A percentile compares a stretch with the other conserved stretches of the same genome.
These are phyloP conservation scores for Mimas tiliae DNA, from an alignment of 2,888 invertebrate species.

Conservation along the genomic window DNA sequence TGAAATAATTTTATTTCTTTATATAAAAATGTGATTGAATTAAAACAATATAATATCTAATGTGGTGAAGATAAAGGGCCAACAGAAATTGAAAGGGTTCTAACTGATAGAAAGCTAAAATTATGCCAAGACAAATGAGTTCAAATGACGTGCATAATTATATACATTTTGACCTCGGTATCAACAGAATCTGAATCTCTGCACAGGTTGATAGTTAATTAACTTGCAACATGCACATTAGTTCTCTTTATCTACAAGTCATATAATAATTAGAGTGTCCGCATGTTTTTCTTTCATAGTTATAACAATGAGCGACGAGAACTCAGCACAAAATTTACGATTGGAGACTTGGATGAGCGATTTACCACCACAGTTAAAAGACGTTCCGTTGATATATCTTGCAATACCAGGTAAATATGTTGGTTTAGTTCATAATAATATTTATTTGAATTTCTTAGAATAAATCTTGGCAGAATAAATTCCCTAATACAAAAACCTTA, in stretches of 20 bases:
- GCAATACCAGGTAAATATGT: conserved; percentile 88
- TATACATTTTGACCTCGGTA: conserved; percentile 14
- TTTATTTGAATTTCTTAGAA: neutral
- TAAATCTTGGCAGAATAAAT: no score
- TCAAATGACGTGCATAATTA: neutral
- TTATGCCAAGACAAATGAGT: neutral
- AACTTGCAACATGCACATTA: neutral
- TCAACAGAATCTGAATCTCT: neutral
- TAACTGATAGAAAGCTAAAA: neutral
- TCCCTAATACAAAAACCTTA: no score
- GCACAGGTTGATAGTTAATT: neutral
- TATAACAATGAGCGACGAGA: conserved; percentile 63
- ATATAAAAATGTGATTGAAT: neutral
- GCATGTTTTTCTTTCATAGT: conserved; percentile 41
- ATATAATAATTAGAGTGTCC: neutral
- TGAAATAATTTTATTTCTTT: neutral
- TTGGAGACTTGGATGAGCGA: conserved; percentile 90
- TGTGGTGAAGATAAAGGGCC: neutral
- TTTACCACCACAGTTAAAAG: conserved; percentile 84
- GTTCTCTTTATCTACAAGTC: neutral
- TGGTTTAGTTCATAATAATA: neutral
- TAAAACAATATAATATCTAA: neutral
- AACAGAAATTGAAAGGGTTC: neutral
- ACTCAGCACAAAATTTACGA: conserved; percentile 53
- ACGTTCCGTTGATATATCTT: conserved; percentile 87